Evolutionary conservation across 2,113 vertebrate species (phyloP), one percentile per base, ranked within the genome.

Genomic region (Tenebrosternarchus preto): DNA sequence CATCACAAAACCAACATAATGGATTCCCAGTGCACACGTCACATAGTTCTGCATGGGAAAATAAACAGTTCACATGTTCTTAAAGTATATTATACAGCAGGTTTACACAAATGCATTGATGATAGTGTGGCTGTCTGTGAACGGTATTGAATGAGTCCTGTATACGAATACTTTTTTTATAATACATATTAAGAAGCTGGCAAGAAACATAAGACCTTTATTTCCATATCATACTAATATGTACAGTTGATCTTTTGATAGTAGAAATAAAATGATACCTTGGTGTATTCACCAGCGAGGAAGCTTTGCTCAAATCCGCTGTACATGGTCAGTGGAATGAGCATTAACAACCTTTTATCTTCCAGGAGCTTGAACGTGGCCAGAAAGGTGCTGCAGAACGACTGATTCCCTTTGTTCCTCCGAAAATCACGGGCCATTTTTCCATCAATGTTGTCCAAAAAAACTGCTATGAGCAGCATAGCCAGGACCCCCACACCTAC

Each of bases 281-380:
- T 95, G 73, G 95, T 98, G 90, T 95, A 99, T 84, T 99, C 98
- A 4, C 97, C 93, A 0, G 95, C 81, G 8, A 99, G 93, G 91
- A 99, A 98, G 83, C 94, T 97, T 86, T 98, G 97, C 78, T 99
- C 94, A 31, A 99, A 91, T 17, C 98, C 97, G 36, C 95, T 97
- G 92, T 96, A 99, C 91, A 96, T 90, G 5, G 97, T 98, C 89
- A 99, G 89, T 0, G 95, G 95, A 25, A 95, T 93, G 81, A 99
- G 93, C 9, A 93, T 92, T 76, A 95, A 19, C 57, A 97, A 90
- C 8, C 95, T 94, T 83, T 89, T 92, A 86, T 99, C 95, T 86
- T 87, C 85, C 71, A 97, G 88, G 0, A 95, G 95, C 53, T 73
- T 74, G 81, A 98, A 95, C 0, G 97, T 98, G 25, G 95, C 93